phyloP scores from a whole-genome alignment of 2,888 invertebrate species.

The Patella depressa region DNA sequence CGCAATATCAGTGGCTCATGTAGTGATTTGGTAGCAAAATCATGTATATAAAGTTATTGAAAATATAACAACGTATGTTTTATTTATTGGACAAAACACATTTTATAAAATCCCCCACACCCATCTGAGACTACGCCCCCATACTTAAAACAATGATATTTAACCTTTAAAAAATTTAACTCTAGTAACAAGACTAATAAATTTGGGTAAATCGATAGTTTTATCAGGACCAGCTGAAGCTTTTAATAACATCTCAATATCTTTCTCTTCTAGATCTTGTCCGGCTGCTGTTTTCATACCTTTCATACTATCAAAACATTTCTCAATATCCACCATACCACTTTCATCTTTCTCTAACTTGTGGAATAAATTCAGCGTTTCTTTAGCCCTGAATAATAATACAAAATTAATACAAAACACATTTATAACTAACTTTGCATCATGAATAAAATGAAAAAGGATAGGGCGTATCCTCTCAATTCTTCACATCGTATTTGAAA shows the following conservation, averaged over 20 bases:
- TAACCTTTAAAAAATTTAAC: background rate
- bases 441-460: too few species aligned
- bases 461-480: too few species aligned
- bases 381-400: slow-evolving; percentile 40
- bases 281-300: slow-evolving; percentile 45
- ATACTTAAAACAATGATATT: too few species aligned
- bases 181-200: slow-evolving; percentile 59
- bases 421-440: too few species aligned
- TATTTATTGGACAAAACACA: too few species aligned
- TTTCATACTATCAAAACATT: slow-evolving; percentile 48
- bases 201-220: slow-evolving; percentile 59
- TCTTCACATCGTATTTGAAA: too few species aligned
- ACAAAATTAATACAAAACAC: background rate
- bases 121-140: too few species aligned
- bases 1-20: too few species aligned
- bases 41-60: too few species aligned
- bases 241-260: slow-evolving; percentile 51
- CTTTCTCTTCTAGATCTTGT: slow-evolving; percentile 40
- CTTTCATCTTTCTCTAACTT: slow-evolving; percentile 37
- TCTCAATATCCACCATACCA: slow-evolving; percentile 44
- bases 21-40: too few species aligned
- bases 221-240: slow-evolving; percentile 51
- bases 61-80: too few species aligned
- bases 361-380: slow-evolving; percentile 41
- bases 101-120: too few species aligned